Base-by-base conservation (phyloP, 2,113 vertebrate genomes). In the Oryzias javanicus region DNA sequence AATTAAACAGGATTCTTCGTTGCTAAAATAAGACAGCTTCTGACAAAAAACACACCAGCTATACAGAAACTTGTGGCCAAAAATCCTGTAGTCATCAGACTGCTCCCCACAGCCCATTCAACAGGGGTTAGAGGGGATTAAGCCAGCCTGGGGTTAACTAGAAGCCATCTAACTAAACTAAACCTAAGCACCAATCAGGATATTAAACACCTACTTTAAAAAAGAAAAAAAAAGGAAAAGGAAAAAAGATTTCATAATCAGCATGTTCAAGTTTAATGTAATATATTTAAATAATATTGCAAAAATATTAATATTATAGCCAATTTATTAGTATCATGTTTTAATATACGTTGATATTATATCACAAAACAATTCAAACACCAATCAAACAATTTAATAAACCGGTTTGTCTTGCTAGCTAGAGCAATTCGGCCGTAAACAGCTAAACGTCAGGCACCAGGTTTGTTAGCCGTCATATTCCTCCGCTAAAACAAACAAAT, bases 81-180 rank as follows among this genome's bases (percentile, higher is more conserved):
- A 81, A 46, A 70, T 61, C 72, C 69, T 65, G 4, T 24, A 65
- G 84, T 84, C 83, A 85, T 85, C 85, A 86, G 70, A 67, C 60
- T 58, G 72, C 25, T 50, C 15, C n/a, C 58, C 48, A 14, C 53
- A 60, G 60, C 62, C 68, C 81, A 78, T 81, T 83, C 76, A 81
- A 42, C 19, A 52, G 44, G 64, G 69, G 76, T 70, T 59, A 45
- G 42, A 6, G 54, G 70, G 80, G 75, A 80, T 83, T 84, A 79
- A 19, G 20, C 17, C 56, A 27, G 45, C 20, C 46, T 29, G 24
- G 15, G 66, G 57, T 64, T 76, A 49, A 14, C 24, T 47, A 22
- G 47, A 62, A 67, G 6, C 7, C 15, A 35, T 35, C 35, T 10
- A 35, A 10, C 35, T 13, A 35, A 35, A 10, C 35, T 13, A 35